Conservation (phyloP, 2,797 vertebrate species). For the Melanotaenia nigrans region DNA sequence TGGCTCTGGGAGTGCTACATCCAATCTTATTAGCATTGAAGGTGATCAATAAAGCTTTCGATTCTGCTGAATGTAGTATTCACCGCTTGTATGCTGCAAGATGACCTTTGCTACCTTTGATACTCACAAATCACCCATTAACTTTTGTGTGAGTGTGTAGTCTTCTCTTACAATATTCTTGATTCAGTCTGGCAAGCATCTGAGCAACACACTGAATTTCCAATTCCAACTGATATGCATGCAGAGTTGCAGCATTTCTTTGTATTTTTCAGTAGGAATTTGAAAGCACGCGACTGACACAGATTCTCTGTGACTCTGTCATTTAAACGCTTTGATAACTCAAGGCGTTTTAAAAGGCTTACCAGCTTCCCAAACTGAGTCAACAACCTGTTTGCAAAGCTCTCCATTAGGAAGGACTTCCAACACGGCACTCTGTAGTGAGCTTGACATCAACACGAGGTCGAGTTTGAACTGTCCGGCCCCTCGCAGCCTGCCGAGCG, state of each 20-base stretch:
- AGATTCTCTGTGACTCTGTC: neutral
- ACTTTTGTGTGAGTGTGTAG: conserved; percentile 25
- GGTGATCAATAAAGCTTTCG: conserved; percentile 73
- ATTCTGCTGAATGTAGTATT: conserved; percentile 47
- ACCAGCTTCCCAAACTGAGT: conserved; percentile 5
- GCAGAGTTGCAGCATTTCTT: neutral
- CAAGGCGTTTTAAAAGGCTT: conserved; percentile 7
- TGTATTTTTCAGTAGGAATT: neutral
- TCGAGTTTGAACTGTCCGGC: conserved; percentile 30
- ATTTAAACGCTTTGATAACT: conserved; percentile 9
- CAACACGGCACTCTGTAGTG: neutral
- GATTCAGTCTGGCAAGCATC: neutral
- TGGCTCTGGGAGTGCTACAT: conserved; percentile 58
- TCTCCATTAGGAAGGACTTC: conserved; percentile 31
- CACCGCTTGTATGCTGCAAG: conserved; percentile 16
- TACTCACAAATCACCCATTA: conserved; percentile 31
- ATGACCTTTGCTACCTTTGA: conserved; percentile 54
- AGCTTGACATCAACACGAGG: conserved; percentile 35
- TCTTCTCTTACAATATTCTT: neutral
- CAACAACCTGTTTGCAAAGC: conserved; percentile 15
- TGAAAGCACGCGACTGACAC: neutral
- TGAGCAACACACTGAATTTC: neutral
- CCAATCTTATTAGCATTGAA: conserved; percentile 66
- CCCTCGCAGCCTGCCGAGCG: conserved; percentile 17
- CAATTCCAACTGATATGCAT: neutral